phyloP scores from a whole-genome alignment of 2,797 vertebrate species.

The Halcyon badia region DNA sequence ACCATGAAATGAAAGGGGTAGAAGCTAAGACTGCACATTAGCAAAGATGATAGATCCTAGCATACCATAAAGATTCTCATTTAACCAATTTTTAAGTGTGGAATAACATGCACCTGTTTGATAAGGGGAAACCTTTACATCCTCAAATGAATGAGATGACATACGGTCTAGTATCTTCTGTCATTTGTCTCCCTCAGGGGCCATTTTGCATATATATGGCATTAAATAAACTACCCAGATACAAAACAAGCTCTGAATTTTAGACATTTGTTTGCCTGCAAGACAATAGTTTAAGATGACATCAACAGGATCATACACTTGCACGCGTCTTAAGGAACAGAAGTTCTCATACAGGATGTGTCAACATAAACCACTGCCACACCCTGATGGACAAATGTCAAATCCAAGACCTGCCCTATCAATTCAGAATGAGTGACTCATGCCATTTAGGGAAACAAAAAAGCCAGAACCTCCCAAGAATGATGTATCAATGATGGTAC shows the following conservation, averaged over 20 bases:
- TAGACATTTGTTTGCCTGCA: neutral
- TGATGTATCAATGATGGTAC: neutral
- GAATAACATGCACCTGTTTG: neutral
- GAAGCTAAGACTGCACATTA: neutral
- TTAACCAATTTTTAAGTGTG: accelerated
- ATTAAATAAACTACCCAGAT: neutral
- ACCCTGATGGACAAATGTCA: neutral
- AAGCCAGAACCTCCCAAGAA: neutral
- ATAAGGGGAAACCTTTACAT: neutral
- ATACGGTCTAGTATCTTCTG: neutral
- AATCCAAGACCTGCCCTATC: neutral
- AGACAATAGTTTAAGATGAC: neutral
- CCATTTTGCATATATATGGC: neutral
- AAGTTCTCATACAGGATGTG: neutral
- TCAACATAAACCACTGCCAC: neutral
- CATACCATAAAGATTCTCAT: neutral
- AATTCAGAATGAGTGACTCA: neutral
- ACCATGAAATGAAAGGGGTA: neutral
- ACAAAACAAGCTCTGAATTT: neutral
- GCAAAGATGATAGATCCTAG: neutral
- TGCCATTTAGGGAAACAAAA: neutral
- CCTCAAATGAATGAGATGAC: neutral
- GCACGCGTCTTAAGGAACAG: neutral
- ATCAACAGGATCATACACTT: neutral
- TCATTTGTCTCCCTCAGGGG: neutral